Evolutionary conservation across 2,797 vertebrate genomes (phyloP).

Genomic region (Ambastaia sidthimunki): DNA sequence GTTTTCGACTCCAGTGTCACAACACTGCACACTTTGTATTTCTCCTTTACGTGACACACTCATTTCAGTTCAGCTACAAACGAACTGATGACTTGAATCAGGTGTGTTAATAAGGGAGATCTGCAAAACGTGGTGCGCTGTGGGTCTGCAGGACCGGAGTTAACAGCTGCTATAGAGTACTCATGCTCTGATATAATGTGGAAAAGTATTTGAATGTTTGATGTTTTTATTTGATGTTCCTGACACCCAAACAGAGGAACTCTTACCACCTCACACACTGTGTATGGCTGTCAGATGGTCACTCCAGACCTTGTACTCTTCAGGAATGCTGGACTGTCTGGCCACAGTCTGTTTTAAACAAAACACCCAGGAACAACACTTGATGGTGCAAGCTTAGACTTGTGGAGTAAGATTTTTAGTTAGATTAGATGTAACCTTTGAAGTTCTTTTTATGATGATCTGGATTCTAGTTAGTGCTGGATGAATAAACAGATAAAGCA

Average conservation of each 20-base stretch:
- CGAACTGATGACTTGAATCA: no score
- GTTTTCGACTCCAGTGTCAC: no score
- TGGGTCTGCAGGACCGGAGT: no score
- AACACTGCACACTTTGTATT: no score
- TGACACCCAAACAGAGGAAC: constrained; percentile 12
- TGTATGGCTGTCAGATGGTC: constrained; percentile 9
- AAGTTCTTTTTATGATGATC: constrained; percentile 2
- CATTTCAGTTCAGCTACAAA: no score
- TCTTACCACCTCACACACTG: background rate
- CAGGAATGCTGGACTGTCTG: constrained; percentile 27
- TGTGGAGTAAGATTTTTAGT: background rate
- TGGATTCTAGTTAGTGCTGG: background rate
- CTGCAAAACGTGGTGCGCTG: no score
- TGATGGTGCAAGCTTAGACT: constrained; percentile 22
- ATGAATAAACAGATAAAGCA: constrained; percentile 1
- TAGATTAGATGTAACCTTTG: constrained; percentile 14
- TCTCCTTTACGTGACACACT: no score
- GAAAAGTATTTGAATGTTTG: constrained; percentile 48
- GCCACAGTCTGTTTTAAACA: constrained; percentile 4
- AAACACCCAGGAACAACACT: background rate
- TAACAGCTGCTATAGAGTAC: no score
- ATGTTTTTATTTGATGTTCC: no score
- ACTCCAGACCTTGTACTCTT: constrained; percentile 10
- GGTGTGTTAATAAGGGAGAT: no score
- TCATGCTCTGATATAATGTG: constrained; percentile 34